These are phyloP conservation scores for Cataglyphis rosenhaueri DNA, from an alignment of 2,888 invertebrate species.

Conservation along the genomic window DNA sequence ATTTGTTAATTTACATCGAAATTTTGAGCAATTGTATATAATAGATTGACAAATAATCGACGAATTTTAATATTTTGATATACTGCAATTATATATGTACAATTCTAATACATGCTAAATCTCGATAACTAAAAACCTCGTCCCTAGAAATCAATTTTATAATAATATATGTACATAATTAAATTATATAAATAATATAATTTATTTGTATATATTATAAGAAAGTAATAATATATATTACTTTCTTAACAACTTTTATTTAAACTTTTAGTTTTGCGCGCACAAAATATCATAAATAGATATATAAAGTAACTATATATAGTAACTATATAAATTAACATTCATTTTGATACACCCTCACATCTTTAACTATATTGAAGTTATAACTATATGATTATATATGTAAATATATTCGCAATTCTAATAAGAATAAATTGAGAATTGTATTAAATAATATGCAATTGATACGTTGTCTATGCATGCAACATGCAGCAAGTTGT, in stretches of 20 bases:
- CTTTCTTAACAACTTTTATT: not conserved
- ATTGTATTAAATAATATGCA: constrained; percentile 43
- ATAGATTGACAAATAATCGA: constrained; percentile 59
- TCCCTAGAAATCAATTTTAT: constrained; percentile 16
- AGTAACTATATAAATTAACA: not conserved
- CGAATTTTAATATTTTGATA: constrained; percentile 45
- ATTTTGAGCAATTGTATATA: constrained; percentile 74
- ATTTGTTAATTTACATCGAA: constrained; percentile 73
- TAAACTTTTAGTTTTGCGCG: constrained; percentile 7
- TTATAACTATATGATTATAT: constrained; percentile 25
- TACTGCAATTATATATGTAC: constrained; percentile 22
- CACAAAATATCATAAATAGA: not conserved
- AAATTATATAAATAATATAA: not conserved
- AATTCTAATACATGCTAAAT: constrained; percentile 38
- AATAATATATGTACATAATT: constrained; percentile 10
- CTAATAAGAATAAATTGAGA: constrained; percentile 46
- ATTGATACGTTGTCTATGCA: constrained; percentile 55
- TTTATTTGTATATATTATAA: not conserved
- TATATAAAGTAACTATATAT: not conserved
- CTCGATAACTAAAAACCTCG: not conserved
- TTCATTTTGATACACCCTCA: not conserved
- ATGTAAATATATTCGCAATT: constrained; percentile 16
- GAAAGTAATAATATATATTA: constrained; percentile 6
- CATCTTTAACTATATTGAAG: not conserved
- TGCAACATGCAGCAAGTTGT: constrained; percentile 61